phyloP scores from a whole-genome alignment of 2,797 vertebrate species.

The Hipposideros larvatus region DNA sequence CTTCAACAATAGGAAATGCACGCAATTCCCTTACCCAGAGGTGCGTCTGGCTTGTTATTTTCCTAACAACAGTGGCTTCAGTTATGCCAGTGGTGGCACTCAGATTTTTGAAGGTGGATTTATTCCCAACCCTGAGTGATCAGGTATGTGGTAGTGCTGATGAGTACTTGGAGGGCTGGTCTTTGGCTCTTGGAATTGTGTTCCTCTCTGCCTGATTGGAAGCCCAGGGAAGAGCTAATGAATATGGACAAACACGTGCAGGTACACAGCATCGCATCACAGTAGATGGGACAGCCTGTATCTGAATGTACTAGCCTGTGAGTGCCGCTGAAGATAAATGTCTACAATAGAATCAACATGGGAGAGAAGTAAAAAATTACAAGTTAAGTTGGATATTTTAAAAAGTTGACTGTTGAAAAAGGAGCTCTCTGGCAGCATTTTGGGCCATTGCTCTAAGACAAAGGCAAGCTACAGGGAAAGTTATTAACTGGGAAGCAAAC shows the following conservation, averaged over 20 bases:
- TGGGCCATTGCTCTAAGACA: slow-evolving; percentile 9
- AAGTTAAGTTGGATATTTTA: not conserved
- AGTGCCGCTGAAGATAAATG: not conserved
- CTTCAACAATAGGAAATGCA: slow-evolving; percentile 88
- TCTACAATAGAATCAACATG: not conserved
- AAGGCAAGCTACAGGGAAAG: not conserved
- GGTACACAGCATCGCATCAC: not conserved
- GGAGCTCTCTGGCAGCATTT: not conserved
- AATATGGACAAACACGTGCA: not conserved
- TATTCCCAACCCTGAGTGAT: slow-evolving; percentile 90
- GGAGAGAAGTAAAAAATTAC: not conserved
- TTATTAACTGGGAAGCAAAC: not conserved
- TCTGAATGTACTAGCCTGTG: not conserved
- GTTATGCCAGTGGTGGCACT: slow-evolving; percentile 89
- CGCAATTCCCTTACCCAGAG: slow-evolving; percentile 90
- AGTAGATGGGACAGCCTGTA: not conserved
- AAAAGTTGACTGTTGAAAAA: not conserved
- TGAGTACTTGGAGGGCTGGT: not conserved
- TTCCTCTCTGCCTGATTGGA: not conserved
- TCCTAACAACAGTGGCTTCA: slow-evolving; percentile 91
- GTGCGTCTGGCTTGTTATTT: slow-evolving; percentile 92
- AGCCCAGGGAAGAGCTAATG: not conserved
- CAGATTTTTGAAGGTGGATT: slow-evolving; percentile 89
- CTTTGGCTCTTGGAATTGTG: not conserved
- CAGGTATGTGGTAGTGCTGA: slow-evolving; percentile 85